phyloP scores from a whole-genome alignment of 2,888 invertebrate genomes.

The Creontiades dilutus region DNA sequence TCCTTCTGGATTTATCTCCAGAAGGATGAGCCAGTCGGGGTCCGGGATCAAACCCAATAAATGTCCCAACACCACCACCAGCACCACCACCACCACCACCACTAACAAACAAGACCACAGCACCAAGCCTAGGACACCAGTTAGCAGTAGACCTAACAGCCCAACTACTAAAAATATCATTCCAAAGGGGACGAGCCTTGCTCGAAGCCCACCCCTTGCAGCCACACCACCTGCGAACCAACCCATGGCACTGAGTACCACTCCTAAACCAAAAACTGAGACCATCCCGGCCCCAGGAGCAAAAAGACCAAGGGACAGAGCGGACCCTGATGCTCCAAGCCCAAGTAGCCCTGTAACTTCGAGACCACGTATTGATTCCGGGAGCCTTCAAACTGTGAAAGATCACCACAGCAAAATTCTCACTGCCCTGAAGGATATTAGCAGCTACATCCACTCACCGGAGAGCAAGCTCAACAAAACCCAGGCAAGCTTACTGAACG shows the following conservation, averaged over 20 bases:
- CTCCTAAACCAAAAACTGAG: not conserved
- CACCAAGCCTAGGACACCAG: too few species aligned
- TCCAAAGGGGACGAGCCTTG: not conserved
- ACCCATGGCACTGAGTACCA: too few species aligned
- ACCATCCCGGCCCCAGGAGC: not conserved
- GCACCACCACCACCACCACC: not conserved
- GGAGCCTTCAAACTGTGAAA: not conserved
- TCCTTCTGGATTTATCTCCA: not conserved
- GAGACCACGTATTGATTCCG: not conserved
- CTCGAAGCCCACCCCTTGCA: not conserved
- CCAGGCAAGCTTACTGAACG: not conserved
- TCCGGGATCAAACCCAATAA: not conserved
- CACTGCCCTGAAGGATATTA: not conserved
- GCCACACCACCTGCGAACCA: too few species aligned
- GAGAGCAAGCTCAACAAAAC: constrained; percentile 17
- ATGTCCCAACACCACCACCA: not conserved
- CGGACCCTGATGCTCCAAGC: not conserved
- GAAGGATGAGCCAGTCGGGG: constrained; percentile 8
- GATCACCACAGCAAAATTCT: not conserved
- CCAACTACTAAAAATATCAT: not conserved
- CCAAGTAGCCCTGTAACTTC: not conserved
- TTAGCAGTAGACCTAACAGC: not conserved
- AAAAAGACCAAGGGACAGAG: not conserved
- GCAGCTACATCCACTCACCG: not conserved
- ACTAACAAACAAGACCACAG: too few species aligned